Conservation (phyloP, 1,140 invertebrate species). For the Panonychus citri region DNA sequence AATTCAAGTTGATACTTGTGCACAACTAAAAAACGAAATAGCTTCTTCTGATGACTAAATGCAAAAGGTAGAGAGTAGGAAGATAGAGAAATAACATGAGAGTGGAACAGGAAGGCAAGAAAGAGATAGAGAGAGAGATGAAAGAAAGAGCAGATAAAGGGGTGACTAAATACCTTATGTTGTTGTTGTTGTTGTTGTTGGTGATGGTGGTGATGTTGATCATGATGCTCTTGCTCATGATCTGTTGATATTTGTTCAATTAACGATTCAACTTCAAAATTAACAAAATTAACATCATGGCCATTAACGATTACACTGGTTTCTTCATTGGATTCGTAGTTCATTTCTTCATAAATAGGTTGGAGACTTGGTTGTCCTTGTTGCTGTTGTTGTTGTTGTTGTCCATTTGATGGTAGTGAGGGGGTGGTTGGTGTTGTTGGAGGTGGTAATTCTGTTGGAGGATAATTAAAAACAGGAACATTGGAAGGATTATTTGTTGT, state of each 20-base stretch:
- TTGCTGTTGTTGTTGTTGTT: not conserved
- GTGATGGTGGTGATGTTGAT: not conserved
- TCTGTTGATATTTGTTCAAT: not conserved
- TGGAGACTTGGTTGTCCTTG: not conserved
- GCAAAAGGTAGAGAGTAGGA: no score
- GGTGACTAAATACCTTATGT: not conserved
- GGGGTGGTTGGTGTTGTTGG: not conserved
- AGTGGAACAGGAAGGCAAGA: no score
- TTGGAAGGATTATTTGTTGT: not conserved
- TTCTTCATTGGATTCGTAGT: not conserved
- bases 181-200: not conserved
- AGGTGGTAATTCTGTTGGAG: no score
- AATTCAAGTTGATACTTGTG: no score
- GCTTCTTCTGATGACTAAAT: no score
- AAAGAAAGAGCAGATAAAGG: not conserved
- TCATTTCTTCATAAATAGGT: not conserved
- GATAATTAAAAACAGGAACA: not conserved
- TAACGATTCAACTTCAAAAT: not conserved
- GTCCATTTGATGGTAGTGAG: not conserved
- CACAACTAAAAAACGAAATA: no score
- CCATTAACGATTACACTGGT: not conserved
- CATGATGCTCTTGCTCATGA: not conserved
- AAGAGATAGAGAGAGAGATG: no score
- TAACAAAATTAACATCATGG: not conserved
- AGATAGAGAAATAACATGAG: no score